Base-by-base conservation (phyloP, 2,888 invertebrate genomes). In the Sinelater perroti region DNA sequence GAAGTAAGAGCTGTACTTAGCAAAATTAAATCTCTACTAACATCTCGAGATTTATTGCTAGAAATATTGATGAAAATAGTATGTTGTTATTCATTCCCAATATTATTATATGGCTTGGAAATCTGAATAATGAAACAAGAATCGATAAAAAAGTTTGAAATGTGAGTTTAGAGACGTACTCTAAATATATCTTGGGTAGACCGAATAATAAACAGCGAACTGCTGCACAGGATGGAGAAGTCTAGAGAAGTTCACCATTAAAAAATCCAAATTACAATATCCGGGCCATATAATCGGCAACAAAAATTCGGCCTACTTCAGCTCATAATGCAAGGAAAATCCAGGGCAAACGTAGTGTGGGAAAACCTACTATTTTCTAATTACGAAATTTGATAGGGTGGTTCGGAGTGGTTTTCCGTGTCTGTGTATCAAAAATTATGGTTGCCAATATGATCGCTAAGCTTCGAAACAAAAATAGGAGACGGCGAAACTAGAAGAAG, bases 321-420 rank as follows among this genome's bases (percentile, higher is more conserved):
- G 11, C 30, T 30, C n/a, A 30, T 30, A 30, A 30, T 30, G 3
- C 30, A 30, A 30, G 30, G 30, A 30, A 30, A 30, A 30, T 30
- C 30, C 30, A 30, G 30, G 8, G 30, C 11, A 30, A 30, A n/a
- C 4, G 30, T 8, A 30, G 30, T 30, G n/a, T 30, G 8, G 30
- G 8, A 30, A 30, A 11, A 8, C 30, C 10, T 3, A 5, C 30
- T 3, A 30, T 30, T n/a, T 30, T n/a, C n/a, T n/a, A n/a, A n/a
- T n/a, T n/a, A n/a, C n/a, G n/a, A n/a, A n/a, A n/a, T n/a, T n/a
- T n/a, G n/a, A n/a, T n/a, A n/a, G n/a, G n/a, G n/a, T n/a, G n/a
- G n/a, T n/a, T n/a, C n/a, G n/a, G n/a, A n/a, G n/a, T n/a, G n/a
- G n/a, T n/a, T n/a, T n/a, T n/a, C n/a, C n/a, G n/a, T n/a, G n/a